Conservation (phyloP, 2,888 invertebrate genomes). For the Hecatera dysodea region DNA sequence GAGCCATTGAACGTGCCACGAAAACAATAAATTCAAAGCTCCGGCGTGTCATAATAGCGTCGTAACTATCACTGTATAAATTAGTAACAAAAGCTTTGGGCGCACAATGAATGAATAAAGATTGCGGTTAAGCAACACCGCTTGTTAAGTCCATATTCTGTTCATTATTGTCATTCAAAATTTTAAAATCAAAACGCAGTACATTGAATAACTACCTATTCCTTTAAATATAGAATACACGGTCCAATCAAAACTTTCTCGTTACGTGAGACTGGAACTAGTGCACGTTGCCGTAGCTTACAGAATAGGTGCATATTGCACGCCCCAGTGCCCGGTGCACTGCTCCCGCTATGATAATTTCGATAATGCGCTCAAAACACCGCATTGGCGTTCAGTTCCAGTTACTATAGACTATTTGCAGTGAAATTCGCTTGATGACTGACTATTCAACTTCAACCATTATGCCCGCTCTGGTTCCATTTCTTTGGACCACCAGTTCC, state of each 20-base stretch:
- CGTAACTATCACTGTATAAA: constrained; percentile 61
- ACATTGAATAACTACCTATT: background rate
- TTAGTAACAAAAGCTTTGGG: constrained; percentile 65
- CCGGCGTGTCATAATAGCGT: constrained; percentile 45
- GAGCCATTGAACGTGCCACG: constrained; percentile 30
- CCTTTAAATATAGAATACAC: constrained; percentile 7
- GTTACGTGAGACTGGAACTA: constrained; percentile 37
- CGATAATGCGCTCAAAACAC: constrained; percentile 71
- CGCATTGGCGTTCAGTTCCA: constrained; percentile 69
- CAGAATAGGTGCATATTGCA: constrained; percentile 43
- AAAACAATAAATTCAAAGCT: constrained; percentile 54
- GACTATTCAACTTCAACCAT: constrained; percentile 40
- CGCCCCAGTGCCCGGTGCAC: constrained; percentile 65
- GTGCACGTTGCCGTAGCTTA: constrained; percentile 30
- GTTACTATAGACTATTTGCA: constrained; percentile 71
- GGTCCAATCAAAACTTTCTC: constrained; percentile 49
- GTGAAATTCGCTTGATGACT: constrained; percentile 50
- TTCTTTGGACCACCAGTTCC: constrained; percentile 14
- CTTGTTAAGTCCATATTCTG: constrained; percentile 17
- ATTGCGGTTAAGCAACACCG: constrained; percentile 57
- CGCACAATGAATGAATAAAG: constrained; percentile 64
- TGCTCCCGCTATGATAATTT: constrained; percentile 74
- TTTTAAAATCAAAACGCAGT: constrained; percentile 3
- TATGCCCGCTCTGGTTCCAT: constrained; percentile 40
- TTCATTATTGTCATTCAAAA: constrained; percentile 13